Base-by-base conservation (phyloP, 1,140 invertebrate genomes). In the Drosophila chauvacae region DNA sequence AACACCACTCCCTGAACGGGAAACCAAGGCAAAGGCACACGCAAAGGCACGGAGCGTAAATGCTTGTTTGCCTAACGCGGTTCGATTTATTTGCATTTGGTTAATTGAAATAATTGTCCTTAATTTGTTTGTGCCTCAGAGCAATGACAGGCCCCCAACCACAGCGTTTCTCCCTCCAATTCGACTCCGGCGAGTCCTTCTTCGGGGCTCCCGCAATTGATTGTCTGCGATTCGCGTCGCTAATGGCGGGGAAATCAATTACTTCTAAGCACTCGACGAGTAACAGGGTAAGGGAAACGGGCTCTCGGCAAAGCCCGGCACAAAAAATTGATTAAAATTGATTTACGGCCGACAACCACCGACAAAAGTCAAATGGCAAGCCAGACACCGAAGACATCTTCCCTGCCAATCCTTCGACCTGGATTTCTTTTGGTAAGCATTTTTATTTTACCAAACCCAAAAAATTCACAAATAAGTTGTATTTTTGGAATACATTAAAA, bases 51-150 rank as follows among this genome's bases (percentile, higher is more conserved):
- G 44, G 37, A 60, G 70, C 68, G 68, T 39, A 73, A 72, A 72
- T 78, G 71, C 71, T 71, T 90, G 81, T 90, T 90, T 90, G 82
- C 78, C 56, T 80, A 90, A 85, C 79, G 85, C 81, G 69, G 78
- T 84, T 90, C 85, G 85, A 90, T 90, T 90, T 90, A 90, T 90
- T 90, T 90, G 85, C 85, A 90, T 90, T 90, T 90, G 81, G 85
- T 90, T 90, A 90, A 90, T 90, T 90, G 86, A 90, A 90, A 90
- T 90, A 90, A 90, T 90, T 90, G 85, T 90, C 85, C 86, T 81
- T 90, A 90, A 90, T 90, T 90, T 90, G 86, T 90, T 90, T 90
- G 81, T 81, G 85, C 85, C 85, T 90, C 57, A 57, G 55, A 84
- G 84, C 80, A 74, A 44, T 69, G 73, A 77, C 74, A 77, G 50